phyloP scores from a whole-genome alignment of 2,113 vertebrate genomes.

The Dasypus novemcinctus region DNA sequence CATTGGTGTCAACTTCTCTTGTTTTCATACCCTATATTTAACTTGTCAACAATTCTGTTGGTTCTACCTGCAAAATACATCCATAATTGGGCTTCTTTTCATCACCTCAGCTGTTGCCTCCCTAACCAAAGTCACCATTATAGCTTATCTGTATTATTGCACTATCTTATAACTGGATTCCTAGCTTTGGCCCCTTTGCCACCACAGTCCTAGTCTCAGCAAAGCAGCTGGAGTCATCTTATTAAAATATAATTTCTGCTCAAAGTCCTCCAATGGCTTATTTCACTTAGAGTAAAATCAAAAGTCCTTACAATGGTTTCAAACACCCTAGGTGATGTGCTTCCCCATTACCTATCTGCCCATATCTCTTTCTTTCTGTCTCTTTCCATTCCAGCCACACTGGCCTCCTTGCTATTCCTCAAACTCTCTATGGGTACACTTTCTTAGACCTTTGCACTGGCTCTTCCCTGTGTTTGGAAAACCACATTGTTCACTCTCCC shows the following conservation, averaged over 20 bases:
- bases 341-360: not conserved
- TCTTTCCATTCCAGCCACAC: not conserved
- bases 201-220: not conserved
- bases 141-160: not conserved
- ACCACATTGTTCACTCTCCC: not conserved
- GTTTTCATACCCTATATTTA: not conserved
- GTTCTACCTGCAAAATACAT: too few species aligned
- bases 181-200: not conserved
- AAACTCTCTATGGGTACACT: not conserved
- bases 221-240: not conserved
- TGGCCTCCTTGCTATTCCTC: not conserved
- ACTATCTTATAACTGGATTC: not conserved
- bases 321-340: not conserved
- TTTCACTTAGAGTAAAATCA: not conserved
- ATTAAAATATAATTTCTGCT: not conserved
- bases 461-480: not conserved
- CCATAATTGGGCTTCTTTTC: not conserved
- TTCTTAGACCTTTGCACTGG: not conserved
- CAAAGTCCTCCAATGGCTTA: not conserved
- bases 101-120: not conserved
- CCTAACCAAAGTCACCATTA: fast-evolving
- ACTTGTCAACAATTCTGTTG: not conserved
- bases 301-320: not conserved
- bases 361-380: not conserved
- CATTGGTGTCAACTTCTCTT: not conserved